Conservation (phyloP, 2,888 invertebrate genomes). For the Dynastes maya region DNA sequence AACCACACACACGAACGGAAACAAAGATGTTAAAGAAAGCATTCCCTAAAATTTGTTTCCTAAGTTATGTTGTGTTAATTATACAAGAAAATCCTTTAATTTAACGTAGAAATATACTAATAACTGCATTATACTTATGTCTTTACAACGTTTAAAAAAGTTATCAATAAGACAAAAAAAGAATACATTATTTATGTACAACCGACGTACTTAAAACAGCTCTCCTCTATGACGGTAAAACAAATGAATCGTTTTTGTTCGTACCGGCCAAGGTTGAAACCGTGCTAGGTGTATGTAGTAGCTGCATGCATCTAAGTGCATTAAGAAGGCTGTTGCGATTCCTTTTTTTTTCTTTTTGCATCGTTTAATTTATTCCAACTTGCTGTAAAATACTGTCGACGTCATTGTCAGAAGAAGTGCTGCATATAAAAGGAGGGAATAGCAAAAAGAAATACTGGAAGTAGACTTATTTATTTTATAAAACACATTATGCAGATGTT, state of each 20-base stretch:
- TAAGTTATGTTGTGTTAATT: no score
- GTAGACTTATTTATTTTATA: not conserved
- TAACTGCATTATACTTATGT: not conserved
- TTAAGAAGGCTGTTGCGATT: conserved; percentile 20
- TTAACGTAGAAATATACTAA: no score
- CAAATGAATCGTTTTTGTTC: conserved; percentile 20
- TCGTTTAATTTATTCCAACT: conserved; percentile 30
- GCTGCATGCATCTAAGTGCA: conserved; percentile 20
- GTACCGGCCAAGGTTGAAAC: conserved; percentile 21
- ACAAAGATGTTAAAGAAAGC: no score
- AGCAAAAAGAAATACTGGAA: not conserved
- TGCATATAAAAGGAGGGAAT: not conserved
- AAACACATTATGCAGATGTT: conserved; percentile 32
- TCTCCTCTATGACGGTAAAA: not conserved
- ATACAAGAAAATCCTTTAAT: no score
- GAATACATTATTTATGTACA: conserved; percentile 7
- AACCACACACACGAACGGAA: no score
- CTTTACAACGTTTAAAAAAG: not conserved
- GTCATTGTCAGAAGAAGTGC: not conserved
- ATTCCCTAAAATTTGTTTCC: no score
- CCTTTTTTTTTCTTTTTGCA: not conserved
- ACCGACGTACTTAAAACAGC: not conserved
- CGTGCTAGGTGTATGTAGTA: not conserved
- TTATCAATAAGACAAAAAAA: conserved; percentile 1
- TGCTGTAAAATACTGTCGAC: conserved; percentile 17